Evolutionary conservation across 1,140 invertebrate genomes (phyloP).

Genomic region (Cheumatopsyche charites): DNA sequence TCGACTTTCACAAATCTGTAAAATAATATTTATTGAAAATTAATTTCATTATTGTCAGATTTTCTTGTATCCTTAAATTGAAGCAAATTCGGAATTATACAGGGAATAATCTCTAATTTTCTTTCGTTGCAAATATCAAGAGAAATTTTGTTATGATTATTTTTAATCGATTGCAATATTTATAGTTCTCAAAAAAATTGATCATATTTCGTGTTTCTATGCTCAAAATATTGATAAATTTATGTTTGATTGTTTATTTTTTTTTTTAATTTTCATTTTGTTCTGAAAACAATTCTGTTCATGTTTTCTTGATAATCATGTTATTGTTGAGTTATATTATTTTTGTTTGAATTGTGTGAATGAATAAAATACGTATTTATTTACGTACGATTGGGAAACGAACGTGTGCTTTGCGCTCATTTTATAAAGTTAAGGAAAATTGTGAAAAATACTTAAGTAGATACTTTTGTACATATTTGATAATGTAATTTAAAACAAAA

Average conservation of each 20-base stretch:
- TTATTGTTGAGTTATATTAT: slow-evolving; percentile 22
- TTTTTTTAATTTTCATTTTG: slow-evolving; percentile 14
- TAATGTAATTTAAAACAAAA: slow-evolving; percentile 31
- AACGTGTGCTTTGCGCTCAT: slow-evolving; percentile 32
- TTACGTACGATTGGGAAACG: not conserved
- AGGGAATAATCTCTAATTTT: slow-evolving; percentile 32
- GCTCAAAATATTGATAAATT: no score
- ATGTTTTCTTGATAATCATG: slow-evolving; percentile 7
- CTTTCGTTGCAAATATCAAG: no score
- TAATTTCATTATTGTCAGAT: no score
- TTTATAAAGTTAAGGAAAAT: slow-evolving; percentile 28
- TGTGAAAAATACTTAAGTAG: slow-evolving; percentile 38
- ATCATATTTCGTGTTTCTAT: no score
- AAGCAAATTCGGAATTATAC: slow-evolving; percentile 45
- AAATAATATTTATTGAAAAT: no score
- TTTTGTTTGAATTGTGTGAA: slow-evolving; percentile 27
- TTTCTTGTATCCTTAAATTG: not conserved
- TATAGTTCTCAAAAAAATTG: no score
- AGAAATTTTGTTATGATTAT: no score
- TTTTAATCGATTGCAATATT: not conserved
- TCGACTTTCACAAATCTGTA: no score
- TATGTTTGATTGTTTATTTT: slow-evolving; percentile 2
- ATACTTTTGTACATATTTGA: slow-evolving; percentile 36
- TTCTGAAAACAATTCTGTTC: not conserved
- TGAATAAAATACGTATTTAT: slow-evolving; percentile 12